A percentile compares a stretch with the other conserved stretches of the same genome.
phyloP scores from a whole-genome alignment of 2,113 vertebrate genomes.

The Zosterops lateralis region DNA sequence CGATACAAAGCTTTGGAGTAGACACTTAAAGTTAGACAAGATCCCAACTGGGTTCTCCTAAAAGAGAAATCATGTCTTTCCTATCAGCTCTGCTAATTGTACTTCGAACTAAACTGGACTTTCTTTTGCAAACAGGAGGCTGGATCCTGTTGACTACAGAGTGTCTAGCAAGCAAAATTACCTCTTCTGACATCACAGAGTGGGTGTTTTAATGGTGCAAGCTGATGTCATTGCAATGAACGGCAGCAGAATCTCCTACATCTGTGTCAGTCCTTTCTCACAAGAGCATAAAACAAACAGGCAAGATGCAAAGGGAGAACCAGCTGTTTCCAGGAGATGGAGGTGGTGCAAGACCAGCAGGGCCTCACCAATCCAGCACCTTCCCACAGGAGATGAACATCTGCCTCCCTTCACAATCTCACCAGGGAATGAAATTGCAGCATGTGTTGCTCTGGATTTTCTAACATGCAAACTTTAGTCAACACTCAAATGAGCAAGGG shows the following conservation, averaged over 20 bases:
- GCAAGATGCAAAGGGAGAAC: neutral
- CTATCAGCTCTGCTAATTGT: neutral
- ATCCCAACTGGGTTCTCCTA: neutral
- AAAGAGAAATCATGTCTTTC: neutral
- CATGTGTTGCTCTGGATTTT: neutral
- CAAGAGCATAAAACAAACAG: neutral
- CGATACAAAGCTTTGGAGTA: neutral
- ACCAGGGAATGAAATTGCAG: neutral
- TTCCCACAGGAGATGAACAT: neutral
- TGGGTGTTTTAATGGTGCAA: neutral
- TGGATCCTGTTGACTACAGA: neutral
- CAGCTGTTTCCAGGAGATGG: neutral
- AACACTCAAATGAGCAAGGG: neutral
- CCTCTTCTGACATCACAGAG: neutral
- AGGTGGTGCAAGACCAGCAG: neutral
- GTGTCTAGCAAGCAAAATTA: neutral
- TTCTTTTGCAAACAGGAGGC: neutral
- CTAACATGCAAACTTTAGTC: neutral
- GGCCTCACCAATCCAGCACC: neutral
- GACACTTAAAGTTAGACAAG: neutral
- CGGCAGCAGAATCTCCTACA: neutral
- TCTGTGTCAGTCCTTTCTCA: neutral
- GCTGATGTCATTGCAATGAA: neutral
- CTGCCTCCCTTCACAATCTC: neutral
- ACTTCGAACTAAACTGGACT: neutral